These are phyloP conservation scores for Drosophila novamexicana DNA, from an alignment of 1,140 invertebrate species.

Conservation along the genomic window DNA sequence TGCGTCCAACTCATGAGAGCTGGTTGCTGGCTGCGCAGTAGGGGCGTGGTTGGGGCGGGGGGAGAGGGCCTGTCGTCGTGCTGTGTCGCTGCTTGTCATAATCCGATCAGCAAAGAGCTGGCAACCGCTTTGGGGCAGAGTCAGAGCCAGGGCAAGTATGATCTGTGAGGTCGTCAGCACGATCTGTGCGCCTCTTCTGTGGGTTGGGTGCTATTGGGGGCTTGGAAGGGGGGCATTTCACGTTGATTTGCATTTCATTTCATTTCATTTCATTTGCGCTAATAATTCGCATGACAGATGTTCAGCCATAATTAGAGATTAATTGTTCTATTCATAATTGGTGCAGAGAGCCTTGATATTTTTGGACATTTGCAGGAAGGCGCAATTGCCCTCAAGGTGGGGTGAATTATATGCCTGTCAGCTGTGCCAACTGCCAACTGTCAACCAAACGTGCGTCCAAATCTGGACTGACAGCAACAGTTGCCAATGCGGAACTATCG, in stretches of 20 bases:
- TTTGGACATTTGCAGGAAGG: conserved; percentile 68
- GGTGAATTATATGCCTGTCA: conserved; percentile 28
- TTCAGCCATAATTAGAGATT: conserved; percentile 83
- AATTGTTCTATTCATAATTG: conserved; percentile 82
- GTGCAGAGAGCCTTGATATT: conserved; percentile 67
- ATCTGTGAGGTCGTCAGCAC: conserved; percentile 66
- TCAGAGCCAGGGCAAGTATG: conserved; percentile 22
- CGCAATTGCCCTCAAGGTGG: conserved; percentile 53
- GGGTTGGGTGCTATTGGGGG: background rate
- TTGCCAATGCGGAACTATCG: conserved; percentile 65
- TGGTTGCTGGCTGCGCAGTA: background rate
- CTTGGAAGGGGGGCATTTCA: background rate
- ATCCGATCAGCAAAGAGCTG: conserved; percentile 65
- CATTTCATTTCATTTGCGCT: conserved; percentile 46
- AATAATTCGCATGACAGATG: conserved; percentile 80
- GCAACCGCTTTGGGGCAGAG: conserved; percentile 12
- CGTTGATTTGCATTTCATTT: conserved; percentile 68
- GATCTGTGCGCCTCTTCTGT: conserved; percentile 7
- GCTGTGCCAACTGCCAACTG: conserved; percentile 15
- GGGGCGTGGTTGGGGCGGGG: background rate
- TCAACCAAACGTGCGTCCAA: conserved; percentile 20
- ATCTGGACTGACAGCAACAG: conserved; percentile 65
- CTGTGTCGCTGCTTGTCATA: conserved; percentile 78
- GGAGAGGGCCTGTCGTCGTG: conserved; percentile 1
- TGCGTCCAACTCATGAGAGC: conserved; percentile 1